Base-by-base conservation (phyloP, 2,797 vertebrate species). In the Taeniopygia guttata region DNA sequence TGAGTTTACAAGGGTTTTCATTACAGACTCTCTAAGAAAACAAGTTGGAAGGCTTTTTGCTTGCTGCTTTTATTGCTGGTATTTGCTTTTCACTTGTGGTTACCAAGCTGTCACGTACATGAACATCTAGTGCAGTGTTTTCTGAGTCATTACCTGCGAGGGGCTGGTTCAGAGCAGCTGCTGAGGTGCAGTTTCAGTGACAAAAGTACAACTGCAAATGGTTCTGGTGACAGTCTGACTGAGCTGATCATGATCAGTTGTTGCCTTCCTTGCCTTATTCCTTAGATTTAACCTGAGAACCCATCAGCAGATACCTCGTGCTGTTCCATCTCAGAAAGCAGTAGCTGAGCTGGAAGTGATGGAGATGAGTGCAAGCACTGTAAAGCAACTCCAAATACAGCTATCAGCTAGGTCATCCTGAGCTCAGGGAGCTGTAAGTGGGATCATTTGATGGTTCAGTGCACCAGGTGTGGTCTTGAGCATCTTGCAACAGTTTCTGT, bases 51-150 rank as follows among this genome's bases (percentile, higher is more conserved):
- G 17, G 51, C 2, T 4, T 40, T 94, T 89, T 79, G 12, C 32
- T 42, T 70, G 55, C 67, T 91, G 43, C 30, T 73, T 89, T 91
- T 72, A 15, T 27, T 94, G 22, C 55, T 70, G 19, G 8, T 68
- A 58, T 48, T 52, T 91, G 67, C 34, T 75, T 83, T 86, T 86
- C 43, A 23, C 27, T 59, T 89, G 74, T 68, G 59, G 74, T 87
- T 89, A 60, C 79, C 45, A 72, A 76, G 70, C 59, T 64, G 42
- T 78, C 30, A 8, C 1, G 3, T 52, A 87, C 22, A 4, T 34
- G 84, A 82, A 58, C 42, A 62, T 54, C 22, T 38, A 40, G 67
- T 46, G 18, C 48, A 90, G 63, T 0, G 0, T 90, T 68, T 86
- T 89, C 81, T 93, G 90, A 89, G 86, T 78, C 62, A 78, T 42